Evolutionary conservation across 2,113 vertebrate species (phyloP).

Genomic region (Oncorhynchus mykiss): DNA sequence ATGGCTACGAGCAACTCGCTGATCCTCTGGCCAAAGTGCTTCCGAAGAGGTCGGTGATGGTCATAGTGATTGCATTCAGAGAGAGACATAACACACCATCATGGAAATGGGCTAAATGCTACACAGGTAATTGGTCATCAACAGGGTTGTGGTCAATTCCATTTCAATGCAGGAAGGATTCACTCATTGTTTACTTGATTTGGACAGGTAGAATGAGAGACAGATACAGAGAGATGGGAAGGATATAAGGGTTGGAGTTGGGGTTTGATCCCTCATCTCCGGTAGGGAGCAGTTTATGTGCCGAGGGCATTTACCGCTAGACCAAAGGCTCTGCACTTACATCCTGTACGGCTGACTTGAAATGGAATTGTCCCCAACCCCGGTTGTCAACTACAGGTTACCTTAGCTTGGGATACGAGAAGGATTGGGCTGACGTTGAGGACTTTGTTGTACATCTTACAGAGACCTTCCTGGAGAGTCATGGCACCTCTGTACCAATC

Average conservation of each 20-base stretch:
- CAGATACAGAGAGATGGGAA: no score
- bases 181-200: no score
- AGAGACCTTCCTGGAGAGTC: conserved; percentile 87
- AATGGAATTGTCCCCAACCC: not conserved
- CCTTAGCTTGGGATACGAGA: conserved; percentile 89
- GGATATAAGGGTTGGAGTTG: no score
- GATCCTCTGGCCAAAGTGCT: conserved; percentile 85
- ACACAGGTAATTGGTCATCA: not conserved
- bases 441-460: conserved; percentile 86
- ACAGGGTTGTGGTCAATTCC: not conserved
- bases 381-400: conserved; percentile 46
- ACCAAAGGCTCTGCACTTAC: not conserved
- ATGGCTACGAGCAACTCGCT: conserved; percentile 88
- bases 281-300: no score
- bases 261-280: no score
- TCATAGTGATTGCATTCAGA: conserved; percentile 81
- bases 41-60: conserved; percentile 87
- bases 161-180: not conserved
- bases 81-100: not conserved
- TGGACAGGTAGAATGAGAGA: no score
- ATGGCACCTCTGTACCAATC: conserved; percentile 82
- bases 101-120: not conserved
- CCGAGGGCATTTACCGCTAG: no score
- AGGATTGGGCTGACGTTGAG: conserved; percentile 69
- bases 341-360: not conserved